A percentile compares a stretch with the other conserved stretches of the same genome.
Evolutionary conservation across 2,888 invertebrate species (phyloP).

Genomic region (Pristionchus fissidentatus): DNA sequence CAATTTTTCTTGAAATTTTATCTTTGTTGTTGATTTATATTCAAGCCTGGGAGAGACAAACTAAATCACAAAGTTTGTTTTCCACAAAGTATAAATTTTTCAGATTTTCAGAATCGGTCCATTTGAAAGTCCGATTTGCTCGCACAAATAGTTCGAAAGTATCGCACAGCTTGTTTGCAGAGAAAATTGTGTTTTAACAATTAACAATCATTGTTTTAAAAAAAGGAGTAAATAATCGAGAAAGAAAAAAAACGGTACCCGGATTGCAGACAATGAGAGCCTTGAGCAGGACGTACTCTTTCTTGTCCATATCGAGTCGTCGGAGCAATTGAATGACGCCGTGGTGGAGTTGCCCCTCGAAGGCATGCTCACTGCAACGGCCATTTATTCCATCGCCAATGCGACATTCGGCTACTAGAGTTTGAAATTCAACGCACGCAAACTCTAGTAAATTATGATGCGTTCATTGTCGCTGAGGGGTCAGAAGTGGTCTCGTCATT

Average conservation of each 20-base stretch:
- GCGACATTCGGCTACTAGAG: not conserved
- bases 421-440: not conserved
- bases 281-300: constrained; percentile 41
- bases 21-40: too few species aligned
- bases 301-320: constrained; percentile 30
- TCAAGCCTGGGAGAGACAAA: too few species aligned
- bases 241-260: not conserved
- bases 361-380: not conserved
- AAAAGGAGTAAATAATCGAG: too few species aligned
- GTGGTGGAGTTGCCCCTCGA: not conserved
- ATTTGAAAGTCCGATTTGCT: too few species aligned
- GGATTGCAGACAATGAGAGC: constrained; percentile 33
- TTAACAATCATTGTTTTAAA: too few species aligned
- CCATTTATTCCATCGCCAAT: not conserved
- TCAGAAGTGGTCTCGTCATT: too few species aligned
- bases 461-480: too few species aligned
- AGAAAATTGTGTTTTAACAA: not conserved
- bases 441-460: not conserved
- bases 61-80: too few species aligned
- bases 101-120: too few species aligned
- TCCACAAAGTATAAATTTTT: too few species aligned
- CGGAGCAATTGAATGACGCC: not conserved
- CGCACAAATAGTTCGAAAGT: too few species aligned
- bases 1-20: not conserved
- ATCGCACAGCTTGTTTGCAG: not conserved